Percentiles rank a stretch among this genome's conserved stretches.
Evolutionary conservation across 2,797 vertebrate genomes (phyloP).

Genomic region (Xenops minutus): DNA sequence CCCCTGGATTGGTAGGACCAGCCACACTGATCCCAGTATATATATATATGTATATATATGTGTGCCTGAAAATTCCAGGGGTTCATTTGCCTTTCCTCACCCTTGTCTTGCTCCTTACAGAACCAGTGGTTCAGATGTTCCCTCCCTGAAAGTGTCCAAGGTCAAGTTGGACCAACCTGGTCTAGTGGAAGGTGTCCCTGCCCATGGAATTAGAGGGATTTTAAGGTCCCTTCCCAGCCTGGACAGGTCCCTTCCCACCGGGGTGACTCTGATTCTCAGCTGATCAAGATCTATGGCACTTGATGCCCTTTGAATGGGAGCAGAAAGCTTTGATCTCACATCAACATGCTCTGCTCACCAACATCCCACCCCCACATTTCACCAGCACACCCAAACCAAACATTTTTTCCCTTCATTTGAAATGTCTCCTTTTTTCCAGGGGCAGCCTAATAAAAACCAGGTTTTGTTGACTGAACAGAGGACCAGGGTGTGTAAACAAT

Average conservation of each 20-base stretch:
- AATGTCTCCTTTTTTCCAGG: neutral
- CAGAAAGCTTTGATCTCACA: neutral
- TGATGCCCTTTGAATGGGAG: neutral
- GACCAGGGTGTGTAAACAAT: neutral
- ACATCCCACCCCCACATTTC: neutral
- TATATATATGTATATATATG: no score
- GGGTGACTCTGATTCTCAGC: neutral
- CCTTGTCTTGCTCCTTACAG: neutral
- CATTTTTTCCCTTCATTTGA: conserved; percentile 32
- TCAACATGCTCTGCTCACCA: neutral
- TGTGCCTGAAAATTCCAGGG: neutral
- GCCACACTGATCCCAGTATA: no score
- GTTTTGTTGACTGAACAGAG: neutral
- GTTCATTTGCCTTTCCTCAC: no score
- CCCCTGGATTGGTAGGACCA: neutral
- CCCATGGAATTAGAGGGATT: neutral
- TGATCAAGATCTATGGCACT: neutral
- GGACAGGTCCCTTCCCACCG: neutral
- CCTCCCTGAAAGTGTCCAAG: neutral
- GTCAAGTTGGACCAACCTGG: neutral
- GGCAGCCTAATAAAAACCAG: conserved; percentile 7
- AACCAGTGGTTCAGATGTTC: neutral
- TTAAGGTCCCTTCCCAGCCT: neutral
- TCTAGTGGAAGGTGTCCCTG: neutral
- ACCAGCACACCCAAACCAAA: neutral